A percentile compares a stretch with the other conserved stretches of the same genome.
These are phyloP conservation scores for Pomacea maculata DNA, from an alignment of 1,140 invertebrate species.

Conservation along the genomic window DNA sequence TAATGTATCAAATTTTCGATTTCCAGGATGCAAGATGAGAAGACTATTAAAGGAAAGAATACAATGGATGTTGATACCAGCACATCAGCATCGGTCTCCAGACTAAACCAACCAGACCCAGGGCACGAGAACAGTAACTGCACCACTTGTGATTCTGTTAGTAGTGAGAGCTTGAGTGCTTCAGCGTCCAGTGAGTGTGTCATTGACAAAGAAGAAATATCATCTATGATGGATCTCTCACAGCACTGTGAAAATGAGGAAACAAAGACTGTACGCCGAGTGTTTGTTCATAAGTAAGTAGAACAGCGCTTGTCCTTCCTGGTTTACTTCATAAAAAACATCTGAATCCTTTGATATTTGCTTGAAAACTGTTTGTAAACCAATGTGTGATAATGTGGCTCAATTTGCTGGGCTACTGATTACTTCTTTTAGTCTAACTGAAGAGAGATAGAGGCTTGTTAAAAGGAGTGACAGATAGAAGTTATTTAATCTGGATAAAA, in stretches of 20 bases:
- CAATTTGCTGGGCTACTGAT: background rate
- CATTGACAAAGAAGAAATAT: background rate
- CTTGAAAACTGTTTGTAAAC: background rate
- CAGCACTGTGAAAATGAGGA: background rate
- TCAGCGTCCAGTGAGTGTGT: background rate
- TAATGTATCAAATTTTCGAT: too few species aligned
- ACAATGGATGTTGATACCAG: too few species aligned
- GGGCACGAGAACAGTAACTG: background rate
- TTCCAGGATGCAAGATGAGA: too few species aligned
- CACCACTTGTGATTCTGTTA: background rate
- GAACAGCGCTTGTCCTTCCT: background rate
- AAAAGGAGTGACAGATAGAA: background rate
- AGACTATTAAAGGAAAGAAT: too few species aligned
- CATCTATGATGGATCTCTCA: background rate
- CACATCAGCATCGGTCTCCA: background rate
- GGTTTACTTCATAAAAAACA: background rate
- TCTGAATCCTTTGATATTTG: background rate
- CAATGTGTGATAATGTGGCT: background rate
- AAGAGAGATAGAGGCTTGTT: background rate
- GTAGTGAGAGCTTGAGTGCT: too few species aligned
- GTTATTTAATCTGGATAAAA: background rate
- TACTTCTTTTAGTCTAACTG: background rate
- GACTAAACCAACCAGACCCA: background rate
- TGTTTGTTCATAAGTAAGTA: constrained; percentile 17
- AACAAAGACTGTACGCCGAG: background rate